Conservation (phyloP, 2,797 vertebrate genomes). For the Antrozous pallidus region DNA sequence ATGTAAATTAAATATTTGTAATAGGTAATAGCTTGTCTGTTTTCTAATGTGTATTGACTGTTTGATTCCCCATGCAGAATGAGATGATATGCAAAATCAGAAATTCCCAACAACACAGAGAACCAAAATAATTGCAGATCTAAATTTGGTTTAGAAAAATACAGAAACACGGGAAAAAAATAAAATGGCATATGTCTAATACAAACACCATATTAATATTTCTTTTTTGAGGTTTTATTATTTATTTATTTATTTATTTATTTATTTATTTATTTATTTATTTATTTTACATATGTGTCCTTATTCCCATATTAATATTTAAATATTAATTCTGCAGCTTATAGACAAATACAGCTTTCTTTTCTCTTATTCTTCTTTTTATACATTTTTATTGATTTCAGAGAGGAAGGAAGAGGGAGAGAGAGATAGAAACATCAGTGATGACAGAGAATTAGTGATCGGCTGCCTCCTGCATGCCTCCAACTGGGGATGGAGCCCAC, state of each 20-base stretch:
- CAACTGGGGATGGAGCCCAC: no score
- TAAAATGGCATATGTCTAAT: background rate
- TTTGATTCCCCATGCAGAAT: slow-evolving; percentile 7
- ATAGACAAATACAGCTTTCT: background rate
- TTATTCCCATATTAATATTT: slow-evolving; percentile 30
- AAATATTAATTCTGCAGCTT: background rate
- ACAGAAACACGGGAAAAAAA: background rate
- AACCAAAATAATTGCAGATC: slow-evolving; percentile 14
- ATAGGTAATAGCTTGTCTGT: background rate
- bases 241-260: no score
- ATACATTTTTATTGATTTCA: no score
- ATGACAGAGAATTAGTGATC: no score
- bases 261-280: no score
- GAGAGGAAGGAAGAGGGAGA: no score
- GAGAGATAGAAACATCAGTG: no score
- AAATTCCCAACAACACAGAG: background rate
- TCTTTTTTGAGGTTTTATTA: no score
- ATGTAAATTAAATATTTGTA: background rate
- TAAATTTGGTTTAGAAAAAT: slow-evolving; percentile 14
- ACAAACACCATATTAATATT: background rate
- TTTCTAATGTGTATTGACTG: background rate
- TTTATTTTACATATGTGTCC: no score
- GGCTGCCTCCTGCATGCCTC: no score
- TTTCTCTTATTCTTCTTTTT: no score
- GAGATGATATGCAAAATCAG: background rate